Evolutionary conservation across 2,888 invertebrate genomes (phyloP), one percentile per base, ranked within the genome.

Genomic region (Campoplex nolae): DNA sequence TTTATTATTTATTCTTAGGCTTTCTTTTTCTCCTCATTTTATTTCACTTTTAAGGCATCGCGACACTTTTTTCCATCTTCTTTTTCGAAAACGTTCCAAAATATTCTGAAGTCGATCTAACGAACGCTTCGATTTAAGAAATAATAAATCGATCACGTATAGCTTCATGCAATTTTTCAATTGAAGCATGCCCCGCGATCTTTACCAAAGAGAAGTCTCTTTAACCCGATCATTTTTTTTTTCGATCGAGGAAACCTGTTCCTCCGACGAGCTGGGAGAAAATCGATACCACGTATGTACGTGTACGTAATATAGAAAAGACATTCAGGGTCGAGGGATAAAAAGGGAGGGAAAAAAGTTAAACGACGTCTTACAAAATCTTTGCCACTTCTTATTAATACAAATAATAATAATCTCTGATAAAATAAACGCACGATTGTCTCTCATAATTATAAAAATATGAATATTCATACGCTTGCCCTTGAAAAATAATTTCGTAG

Each of bases 401-500:
- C 6, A 1, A 13, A 58, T 58, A 23, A 23, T 23, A 13, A 58
- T 4, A 58, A 32, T 42, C 28, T 13, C 11, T 4, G 13, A 28
- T 13, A 6, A 58, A 28, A 28, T 28, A 28, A 11, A 58, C 28
- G 28, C 4, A 58, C 13, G 2, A 16, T 58, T 13, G 13, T 4
- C 28, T 0, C 0, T 23, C 7, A 9, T 2, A 58, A 58, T 58
- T 58, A 3, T 58, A 3, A 8, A 2, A 28, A 58, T 28, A 42
- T 38, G 7, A 58, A 58, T 13, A 11, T 11, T 13, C 28, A 62
- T n/a, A 18, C 18, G 32, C 32, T 32, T 62, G 16, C 11, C 62
- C 32, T 62, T 73, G 82, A 83, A 71, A 88, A 89, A 89, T 89
- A 89, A 90, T 90, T 90, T 89, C 3, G 6, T 86, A 87, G 90